These are phyloP conservation scores for Callipepla californica DNA, from an alignment of 2,113 vertebrate species.

Conservation along the genomic window DNA sequence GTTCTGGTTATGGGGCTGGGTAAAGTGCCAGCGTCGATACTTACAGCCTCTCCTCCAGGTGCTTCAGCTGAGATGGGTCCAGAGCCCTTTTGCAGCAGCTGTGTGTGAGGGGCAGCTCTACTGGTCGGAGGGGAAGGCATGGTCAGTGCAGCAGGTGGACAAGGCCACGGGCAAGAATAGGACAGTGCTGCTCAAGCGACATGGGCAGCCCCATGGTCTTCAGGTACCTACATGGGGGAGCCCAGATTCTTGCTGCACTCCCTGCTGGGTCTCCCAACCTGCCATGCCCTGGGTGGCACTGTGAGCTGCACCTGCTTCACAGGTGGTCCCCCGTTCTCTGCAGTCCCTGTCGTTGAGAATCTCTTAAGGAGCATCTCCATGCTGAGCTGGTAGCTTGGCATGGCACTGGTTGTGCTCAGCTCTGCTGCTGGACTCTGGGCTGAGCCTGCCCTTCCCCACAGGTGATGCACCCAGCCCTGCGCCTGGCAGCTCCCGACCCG, in stretches of 20 bases:
- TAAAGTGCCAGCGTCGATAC: accelerated
- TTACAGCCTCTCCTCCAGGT: constrained; percentile 69
- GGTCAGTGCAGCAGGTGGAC: constrained; percentile 83
- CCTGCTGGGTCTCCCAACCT: background rate
- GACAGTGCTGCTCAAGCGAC: constrained; percentile 84
- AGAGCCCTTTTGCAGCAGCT: constrained; percentile 84
- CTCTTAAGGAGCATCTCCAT: background rate
- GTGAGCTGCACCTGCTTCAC: background rate
- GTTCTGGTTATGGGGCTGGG: accelerated
- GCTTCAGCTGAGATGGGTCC: constrained; percentile 83
- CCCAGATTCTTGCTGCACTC: background rate
- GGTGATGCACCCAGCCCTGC: constrained; percentile 80
- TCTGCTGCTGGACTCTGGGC: accelerated
- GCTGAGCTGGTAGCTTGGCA: too few species aligned
- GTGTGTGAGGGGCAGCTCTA: constrained; percentile 89
- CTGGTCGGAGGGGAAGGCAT: constrained; percentile 88
- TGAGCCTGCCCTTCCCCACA: constrained; percentile 1
- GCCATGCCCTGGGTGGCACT: background rate
- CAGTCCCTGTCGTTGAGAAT: background rate
- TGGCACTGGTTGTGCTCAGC: accelerated
- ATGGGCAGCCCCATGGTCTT: constrained; percentile 85
- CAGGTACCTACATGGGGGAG: constrained; percentile 77
- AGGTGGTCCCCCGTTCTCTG: too few species aligned
- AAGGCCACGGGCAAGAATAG: constrained; percentile 88
- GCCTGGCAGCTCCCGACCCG: constrained; percentile 73